These are phyloP conservation scores for Noctua janthe DNA, from an alignment of 2,888 invertebrate genomes.

Conservation along the genomic window DNA sequence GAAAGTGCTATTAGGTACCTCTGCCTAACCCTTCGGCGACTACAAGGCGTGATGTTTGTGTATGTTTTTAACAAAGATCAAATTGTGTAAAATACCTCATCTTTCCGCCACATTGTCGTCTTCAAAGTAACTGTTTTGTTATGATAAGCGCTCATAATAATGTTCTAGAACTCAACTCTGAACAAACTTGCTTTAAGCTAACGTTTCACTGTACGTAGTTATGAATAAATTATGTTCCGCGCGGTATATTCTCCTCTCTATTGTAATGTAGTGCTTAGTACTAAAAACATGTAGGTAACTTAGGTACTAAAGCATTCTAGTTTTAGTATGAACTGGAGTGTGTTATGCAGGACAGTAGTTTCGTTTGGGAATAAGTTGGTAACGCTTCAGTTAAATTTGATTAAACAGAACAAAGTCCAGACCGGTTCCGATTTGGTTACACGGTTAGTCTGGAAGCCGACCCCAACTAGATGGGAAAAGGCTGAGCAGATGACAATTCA, in stretches of 20 bases:
- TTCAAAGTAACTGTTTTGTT: constrained; percentile 45
- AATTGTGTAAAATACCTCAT: constrained; percentile 11
- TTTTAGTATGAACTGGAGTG: constrained; percentile 17
- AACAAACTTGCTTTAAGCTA: constrained; percentile 59
- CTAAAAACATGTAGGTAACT: constrained; percentile 36
- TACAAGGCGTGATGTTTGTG: neutral
- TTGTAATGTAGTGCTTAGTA: constrained; percentile 44
- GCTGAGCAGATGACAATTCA: neutral
- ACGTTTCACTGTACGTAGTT: constrained; percentile 53
- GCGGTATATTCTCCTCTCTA: constrained; percentile 48
- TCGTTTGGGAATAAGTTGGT: constrained; percentile 4
- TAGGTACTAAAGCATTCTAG: constrained; percentile 11
- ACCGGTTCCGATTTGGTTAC: neutral
- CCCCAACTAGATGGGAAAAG: neutral
- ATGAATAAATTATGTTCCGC: constrained; percentile 62
- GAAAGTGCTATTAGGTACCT: too few species aligned
- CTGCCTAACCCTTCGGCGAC: neutral
- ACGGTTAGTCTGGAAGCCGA: neutral
- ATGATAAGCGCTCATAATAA: constrained; percentile 54
- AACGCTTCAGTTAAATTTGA: neutral
- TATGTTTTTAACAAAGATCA: constrained; percentile 1
- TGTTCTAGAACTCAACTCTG: constrained; percentile 51
- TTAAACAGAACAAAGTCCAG: neutral
- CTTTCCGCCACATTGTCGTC: constrained; percentile 21
- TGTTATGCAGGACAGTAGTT: neutral